Evolutionary conservation across 2,797 vertebrate genomes (phyloP), one percentile per base, ranked within the genome.

Genomic region (Xiphorhynchus erythropygius): DNA sequence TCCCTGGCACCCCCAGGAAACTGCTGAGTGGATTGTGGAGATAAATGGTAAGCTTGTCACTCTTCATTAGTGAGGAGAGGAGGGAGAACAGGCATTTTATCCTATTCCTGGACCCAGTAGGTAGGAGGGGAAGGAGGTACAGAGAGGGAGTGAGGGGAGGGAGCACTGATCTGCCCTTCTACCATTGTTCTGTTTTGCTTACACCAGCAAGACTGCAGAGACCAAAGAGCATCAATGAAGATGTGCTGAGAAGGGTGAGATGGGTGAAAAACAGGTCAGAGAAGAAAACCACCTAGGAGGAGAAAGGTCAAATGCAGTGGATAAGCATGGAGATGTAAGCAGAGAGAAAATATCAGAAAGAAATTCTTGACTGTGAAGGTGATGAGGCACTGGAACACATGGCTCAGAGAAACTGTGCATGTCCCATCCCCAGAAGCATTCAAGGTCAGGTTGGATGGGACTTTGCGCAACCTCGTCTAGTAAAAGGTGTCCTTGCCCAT

Each of bases 401-500:
- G 46, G 42, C 50, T 50, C 57, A 50, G 24, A 30, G 79, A 44
- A 64, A 39, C 11, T 63, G 37, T 3, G 17, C 50, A 32, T 44
- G 21, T 24, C 13, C 18, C 14, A 57, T 16, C 4, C 37, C 37
- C 46, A 64, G 6, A 39, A 33, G 3, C 16, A 5, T 8, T 57
- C 57, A 52, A 32, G 57, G 24, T 6, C 30, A 33, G 4, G 7
- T 5, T 56, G 24, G 17, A 23, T 15, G 32, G 6, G 5, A 28
- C 5, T 42, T n/a, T 49, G 47, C n/a, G 10, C 15, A 68, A 14
- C 4, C 18, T 75, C 27, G 9, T 68, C 4, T 55, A 32, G 32
- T 55, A 17, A 22, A 50, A 69, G 11, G 2, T 30, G 19, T 37
- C 0, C 0, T 30, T 83, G 23, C 8, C 2, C 0, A 6, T 30